Percentiles rank a stretch among this genome's conserved stretches.
Evolutionary conservation across 2,797 vertebrate species (phyloP).

Genomic region (Botia almorhae): DNA sequence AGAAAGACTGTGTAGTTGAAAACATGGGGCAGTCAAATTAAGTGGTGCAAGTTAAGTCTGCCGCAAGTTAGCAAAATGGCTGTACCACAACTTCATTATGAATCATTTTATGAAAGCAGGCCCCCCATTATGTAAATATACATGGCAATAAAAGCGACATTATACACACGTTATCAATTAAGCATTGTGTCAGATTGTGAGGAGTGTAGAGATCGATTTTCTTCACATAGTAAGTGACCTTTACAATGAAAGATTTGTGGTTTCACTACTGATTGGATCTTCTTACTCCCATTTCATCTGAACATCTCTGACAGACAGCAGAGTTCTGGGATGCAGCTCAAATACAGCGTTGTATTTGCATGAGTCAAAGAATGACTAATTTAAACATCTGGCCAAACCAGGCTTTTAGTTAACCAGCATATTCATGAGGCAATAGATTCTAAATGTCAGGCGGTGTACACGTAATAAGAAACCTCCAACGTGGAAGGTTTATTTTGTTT

Average conservation of each 20-base stretch:
- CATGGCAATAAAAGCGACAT: no score
- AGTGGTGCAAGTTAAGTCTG: not conserved
- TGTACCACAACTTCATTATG: not conserved
- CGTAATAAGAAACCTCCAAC: not conserved
- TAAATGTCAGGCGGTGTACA: not conserved
- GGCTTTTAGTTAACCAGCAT: not conserved
- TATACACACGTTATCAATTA: no score
- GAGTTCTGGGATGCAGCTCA: not conserved
- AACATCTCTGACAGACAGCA: not conserved
- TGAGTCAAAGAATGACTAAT: slow-evolving; percentile 11
- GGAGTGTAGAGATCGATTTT: not conserved
- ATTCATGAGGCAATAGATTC: slow-evolving; percentile 15
- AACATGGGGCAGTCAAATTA: not conserved
- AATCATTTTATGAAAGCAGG: not conserved
- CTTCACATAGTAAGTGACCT: not conserved
- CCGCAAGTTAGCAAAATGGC: not conserved
- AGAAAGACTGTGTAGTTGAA: not conserved
- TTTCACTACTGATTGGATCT: slow-evolving; percentile 7
- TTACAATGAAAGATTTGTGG: not conserved
- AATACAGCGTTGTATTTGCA: slow-evolving; percentile 7
- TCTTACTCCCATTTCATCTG: slow-evolving; percentile 8
- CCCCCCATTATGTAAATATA: no score
- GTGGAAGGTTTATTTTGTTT: not conserved
- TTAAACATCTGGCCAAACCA: not conserved
- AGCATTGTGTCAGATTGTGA: not conserved